Evolutionary conservation across 1,140 invertebrate genomes (phyloP).

Genomic region (Araneus ventricosus): DNA sequence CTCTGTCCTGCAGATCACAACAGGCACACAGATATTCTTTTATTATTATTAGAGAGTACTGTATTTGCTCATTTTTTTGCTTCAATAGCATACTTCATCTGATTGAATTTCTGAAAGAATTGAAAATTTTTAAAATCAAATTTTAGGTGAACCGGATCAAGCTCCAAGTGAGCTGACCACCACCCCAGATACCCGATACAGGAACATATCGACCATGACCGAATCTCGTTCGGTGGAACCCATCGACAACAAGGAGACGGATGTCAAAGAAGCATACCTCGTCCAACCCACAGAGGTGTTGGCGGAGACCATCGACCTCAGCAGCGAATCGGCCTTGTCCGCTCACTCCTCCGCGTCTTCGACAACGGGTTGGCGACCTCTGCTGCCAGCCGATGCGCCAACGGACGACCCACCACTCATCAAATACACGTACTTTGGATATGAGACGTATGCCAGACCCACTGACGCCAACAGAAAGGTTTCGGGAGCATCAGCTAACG

Average conservation of each 20-base stretch:
- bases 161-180: neutral
- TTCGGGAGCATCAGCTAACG: conserved; percentile 4
- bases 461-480: conserved; percentile 29
- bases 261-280: neutral
- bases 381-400: conserved; percentile 27
- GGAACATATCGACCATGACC: conserved; percentile 56
- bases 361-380: conserved; percentile 48
- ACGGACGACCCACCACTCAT: conserved; percentile 27
- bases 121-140: no score
- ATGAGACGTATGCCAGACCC: conserved; percentile 69
- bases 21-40: no score
- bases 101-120: no score
- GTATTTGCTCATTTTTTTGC: no score
- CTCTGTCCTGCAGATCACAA: no score
- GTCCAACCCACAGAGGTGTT: conserved; percentile 47
- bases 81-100: no score
- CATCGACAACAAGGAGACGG: conserved; percentile 3
- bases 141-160: neutral
- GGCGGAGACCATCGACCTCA: conserved; percentile 72
- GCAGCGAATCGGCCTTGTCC: conserved; percentile 65
- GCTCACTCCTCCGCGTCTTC: conserved; percentile 48
- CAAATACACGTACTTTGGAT: conserved; percentile 74
- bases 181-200: neutral
- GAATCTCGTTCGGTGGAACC: neutral
- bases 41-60: no score